phyloP scores from a whole-genome alignment of 2,797 vertebrate species.

The Graptemys geographica region DNA sequence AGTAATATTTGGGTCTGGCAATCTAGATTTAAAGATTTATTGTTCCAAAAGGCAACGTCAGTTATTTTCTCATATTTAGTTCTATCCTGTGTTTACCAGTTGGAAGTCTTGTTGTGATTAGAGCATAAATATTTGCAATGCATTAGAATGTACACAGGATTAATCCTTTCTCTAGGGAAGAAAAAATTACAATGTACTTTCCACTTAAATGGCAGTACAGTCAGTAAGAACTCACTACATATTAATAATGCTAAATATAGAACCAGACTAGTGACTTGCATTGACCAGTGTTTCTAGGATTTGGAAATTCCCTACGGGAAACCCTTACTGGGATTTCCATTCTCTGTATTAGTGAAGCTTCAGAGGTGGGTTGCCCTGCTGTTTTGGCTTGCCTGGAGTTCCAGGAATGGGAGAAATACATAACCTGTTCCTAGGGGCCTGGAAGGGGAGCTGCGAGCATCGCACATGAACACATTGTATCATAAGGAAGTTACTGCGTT shows the following conservation, averaged over 20 bases:
- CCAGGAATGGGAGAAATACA: constrained; percentile 4
- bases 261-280: background rate
- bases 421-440: background rate
- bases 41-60: constrained; percentile 38
- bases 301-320: background rate
- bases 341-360: background rate
- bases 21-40: constrained; percentile 1
- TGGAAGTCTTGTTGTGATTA: constrained; percentile 21
- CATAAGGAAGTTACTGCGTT: background rate
- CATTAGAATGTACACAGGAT: background rate
- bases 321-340: background rate
- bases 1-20: background rate
- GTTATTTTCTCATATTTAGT: constrained; percentile 47
- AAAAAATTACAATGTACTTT: background rate
- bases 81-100: constrained; percentile 3
- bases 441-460: constrained; percentile 16
- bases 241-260: background rate
- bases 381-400: background rate
- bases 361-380: background rate
- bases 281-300: background rate
- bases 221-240: background rate
- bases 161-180: background rate
- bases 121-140: constrained; percentile 11
- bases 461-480: background rate
- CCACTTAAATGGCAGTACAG: background rate